Evolutionary conservation across 2,113 vertebrate species (phyloP).

Genomic region (Balaeniceps rex): DNA sequence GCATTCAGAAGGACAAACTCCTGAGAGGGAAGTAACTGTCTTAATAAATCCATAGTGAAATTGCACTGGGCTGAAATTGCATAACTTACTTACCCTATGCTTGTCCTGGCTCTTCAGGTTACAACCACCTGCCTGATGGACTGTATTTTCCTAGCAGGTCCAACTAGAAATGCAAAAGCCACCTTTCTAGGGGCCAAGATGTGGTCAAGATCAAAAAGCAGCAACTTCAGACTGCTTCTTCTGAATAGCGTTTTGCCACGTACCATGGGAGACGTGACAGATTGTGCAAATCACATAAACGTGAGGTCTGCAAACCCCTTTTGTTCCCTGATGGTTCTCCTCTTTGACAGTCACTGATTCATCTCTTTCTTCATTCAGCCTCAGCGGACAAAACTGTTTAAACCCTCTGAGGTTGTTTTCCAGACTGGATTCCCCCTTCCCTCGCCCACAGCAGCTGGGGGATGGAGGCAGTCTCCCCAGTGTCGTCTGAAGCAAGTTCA

Average conservation of each 20-base stretch:
- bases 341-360: not conserved
- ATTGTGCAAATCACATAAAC: not conserved
- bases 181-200: not conserved
- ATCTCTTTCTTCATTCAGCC: not conserved
- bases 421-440: not conserved
- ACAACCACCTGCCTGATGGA: not conserved
- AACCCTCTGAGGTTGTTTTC: not conserved
- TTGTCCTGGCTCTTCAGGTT: not conserved
- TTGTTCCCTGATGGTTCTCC: not conserved
- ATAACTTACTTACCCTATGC: not conserved
- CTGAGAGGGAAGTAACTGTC: not conserved
- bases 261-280: not conserved
- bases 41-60: not conserved
- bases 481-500: not conserved
- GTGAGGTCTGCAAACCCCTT: not conserved
- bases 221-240: not conserved
- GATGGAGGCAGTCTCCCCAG: not conserved
- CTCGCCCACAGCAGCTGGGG: not conserved
- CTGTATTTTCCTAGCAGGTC: not conserved
- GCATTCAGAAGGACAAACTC: not conserved
- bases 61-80: not conserved
- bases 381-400: not conserved
- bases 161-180: not conserved
- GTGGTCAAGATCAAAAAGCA: not conserved
- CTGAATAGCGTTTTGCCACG: fast-evolving